phyloP scores from a whole-genome alignment of 2,797 vertebrate genomes.

The Odontamblyopus rebecca region DNA sequence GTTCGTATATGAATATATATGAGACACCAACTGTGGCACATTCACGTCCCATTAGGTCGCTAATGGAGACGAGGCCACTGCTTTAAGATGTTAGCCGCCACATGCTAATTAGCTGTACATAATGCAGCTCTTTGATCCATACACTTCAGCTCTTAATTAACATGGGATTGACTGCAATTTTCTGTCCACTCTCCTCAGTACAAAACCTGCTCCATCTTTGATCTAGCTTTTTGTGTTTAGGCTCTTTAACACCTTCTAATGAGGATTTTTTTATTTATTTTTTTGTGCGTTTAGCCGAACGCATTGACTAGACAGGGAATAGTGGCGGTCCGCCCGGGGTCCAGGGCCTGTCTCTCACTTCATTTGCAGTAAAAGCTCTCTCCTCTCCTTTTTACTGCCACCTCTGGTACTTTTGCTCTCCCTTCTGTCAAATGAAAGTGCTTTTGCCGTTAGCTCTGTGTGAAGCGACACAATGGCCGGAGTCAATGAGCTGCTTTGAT shows the following conservation, averaged over 20 bases:
- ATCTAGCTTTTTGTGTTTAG: conserved; percentile 25
- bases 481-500: conserved; percentile 67
- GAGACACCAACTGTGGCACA: conserved; percentile 56
- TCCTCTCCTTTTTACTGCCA: conserved; percentile 22
- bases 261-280: conserved; percentile 22
- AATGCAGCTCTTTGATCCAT: conserved; percentile 49
- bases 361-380: conserved; percentile 29
- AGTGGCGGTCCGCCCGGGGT: conserved; percentile 12
- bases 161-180: conserved; percentile 33
- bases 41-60: conserved; percentile 56
- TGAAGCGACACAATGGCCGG: conserved; percentile 59
- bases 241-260: conserved; percentile 12
- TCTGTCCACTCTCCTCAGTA: conserved; percentile 15
- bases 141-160: conserved; percentile 46
- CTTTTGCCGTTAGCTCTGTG: conserved; percentile 55
- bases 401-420: conserved; percentile 25
- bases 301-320: conserved; percentile 18
- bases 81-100: conserved; percentile 46
- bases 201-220: conserved; percentile 28
- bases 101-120: conserved; percentile 53
- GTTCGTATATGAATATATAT: conserved; percentile 39
- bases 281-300: not conserved
- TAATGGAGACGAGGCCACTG: conserved; percentile 56
- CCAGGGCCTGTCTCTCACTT: conserved; percentile 18
- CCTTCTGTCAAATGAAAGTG: conserved; percentile 48